Percentiles rank a stretch among this genome's conserved stretches.
phyloP scores from a whole-genome alignment of 2,797 vertebrate species.

The Odontamblyopus lacepedii region DNA sequence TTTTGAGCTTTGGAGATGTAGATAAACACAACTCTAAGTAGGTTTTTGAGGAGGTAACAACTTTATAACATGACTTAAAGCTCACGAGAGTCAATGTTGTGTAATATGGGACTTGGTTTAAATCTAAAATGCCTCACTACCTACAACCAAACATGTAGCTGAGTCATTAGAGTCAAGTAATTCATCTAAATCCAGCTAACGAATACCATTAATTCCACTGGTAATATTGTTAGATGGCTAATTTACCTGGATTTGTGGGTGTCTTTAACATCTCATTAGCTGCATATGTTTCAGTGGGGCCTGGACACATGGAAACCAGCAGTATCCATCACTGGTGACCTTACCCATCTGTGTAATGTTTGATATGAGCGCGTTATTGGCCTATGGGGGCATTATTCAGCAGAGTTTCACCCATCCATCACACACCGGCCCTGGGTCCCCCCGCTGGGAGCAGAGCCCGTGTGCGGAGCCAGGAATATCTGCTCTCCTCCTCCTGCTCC shows the following conservation, averaged over 20 bases:
- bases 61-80: no score
- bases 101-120: no score
- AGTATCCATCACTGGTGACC: slow-evolving; percentile 1
- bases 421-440: neutral
- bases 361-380: slow-evolving; percentile 2
- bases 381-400: slow-evolving; percentile 2
- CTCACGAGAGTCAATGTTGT: no score
- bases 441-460: slow-evolving; percentile 5
- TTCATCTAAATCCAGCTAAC: neutral
- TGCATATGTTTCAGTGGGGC: neutral
- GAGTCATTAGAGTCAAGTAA: neutral
- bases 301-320: neutral
- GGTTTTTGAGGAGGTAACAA: no score
- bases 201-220: slow-evolving; percentile 41
- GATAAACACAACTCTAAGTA: no score
- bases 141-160: no score
- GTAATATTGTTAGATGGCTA: neutral
- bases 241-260: neutral
- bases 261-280: neutral
- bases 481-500: neutral
- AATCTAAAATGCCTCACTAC: no score
- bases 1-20: no score
- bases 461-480: neutral
- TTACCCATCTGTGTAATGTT: neutral
- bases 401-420: slow-evolving; percentile 11